Base-by-base conservation (phyloP, 1,140 invertebrate species). In the Delia radicum region DNA sequence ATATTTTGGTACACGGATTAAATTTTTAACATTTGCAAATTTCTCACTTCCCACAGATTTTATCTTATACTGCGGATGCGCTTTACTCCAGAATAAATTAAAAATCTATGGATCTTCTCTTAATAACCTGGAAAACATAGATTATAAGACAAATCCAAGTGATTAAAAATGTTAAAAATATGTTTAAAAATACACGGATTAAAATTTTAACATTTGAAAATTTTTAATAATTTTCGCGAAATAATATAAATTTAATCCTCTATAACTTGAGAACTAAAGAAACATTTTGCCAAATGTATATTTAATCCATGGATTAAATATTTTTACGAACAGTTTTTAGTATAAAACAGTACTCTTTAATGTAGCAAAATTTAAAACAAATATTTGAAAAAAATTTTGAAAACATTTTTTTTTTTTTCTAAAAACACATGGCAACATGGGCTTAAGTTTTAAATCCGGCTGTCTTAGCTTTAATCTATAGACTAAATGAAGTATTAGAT, bases 391-490 rank as follows among this genome's bases (percentile, higher is more conserved):
- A 63, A 29, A 65, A 65, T 15, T 29, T 29, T 18, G 28, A 65
- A 65, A 65, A 29, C 21, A 65, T 29, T 65, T 27, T n/a, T n/a
- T n/a, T 65, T 15, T 29, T 28, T 29, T 13, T 28, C n/a, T 29
- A 65, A 65, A 65, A 27, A 65, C 62, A 65, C 62, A 65, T 65
- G 62, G 62, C 24, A 4, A 13, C 28, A 10, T 12, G 15, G 27
- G 62, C 62, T 65, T 65, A 65, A 65, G 62, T 15, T 65, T 5
- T 65, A 29, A 65, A 65, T 65, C 62, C 62, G 62, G 28, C 12
- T 29, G 62, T 28, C 15, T 65, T 65, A 65, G 28, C 62, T 26
- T 72, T 72, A 72, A 72, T 72, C 69, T 33, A 72, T 21, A 33
- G 69, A 72, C 69, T 72, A 72, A 72, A 33, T 15, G 4, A 27